A percentile compares a stretch with the other conserved stretches of the same genome.
These are phyloP conservation scores for Zygaena filipendulae DNA, from an alignment of 2,888 invertebrate genomes.

Conservation along the genomic window DNA sequence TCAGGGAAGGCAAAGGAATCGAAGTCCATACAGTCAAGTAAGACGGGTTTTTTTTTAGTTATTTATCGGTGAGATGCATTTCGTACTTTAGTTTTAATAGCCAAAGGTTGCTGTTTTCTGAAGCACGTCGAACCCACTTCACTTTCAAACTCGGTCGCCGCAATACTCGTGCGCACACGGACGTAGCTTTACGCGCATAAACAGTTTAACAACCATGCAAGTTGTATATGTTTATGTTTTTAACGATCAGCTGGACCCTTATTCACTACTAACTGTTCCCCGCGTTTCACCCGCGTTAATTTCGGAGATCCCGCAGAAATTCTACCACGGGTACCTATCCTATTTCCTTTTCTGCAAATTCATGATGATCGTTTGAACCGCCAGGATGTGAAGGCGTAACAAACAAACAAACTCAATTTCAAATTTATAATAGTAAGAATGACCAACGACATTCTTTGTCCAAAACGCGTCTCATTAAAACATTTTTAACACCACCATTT, in stretches of 20 bases:
- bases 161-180: conserved; percentile 18
- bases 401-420: neutral
- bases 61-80: too few species aligned
- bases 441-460: too few species aligned
- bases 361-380: neutral
- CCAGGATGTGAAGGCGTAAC: neutral
- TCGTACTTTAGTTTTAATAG: too few species aligned
- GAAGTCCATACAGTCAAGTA: too few species aligned
- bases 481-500: too few species aligned
- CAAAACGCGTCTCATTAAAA: too few species aligned
- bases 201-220: conserved; percentile 4
- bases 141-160: conserved; percentile 46
- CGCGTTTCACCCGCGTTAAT: neutral
- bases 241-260: neutral
- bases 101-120: too few species aligned
- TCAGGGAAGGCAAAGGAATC: too few species aligned
- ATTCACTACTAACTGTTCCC: neutral
- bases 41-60: too few species aligned
- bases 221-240: neutral
- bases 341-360: neutral
- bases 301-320: neutral
- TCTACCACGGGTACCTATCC: neutral
- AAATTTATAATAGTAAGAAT: neutral
- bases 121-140: conserved; percentile 34
- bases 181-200: conserved; percentile 17